Conservation (phyloP, 2,888 invertebrate genomes). For the Cyclophora punctaria region DNA sequence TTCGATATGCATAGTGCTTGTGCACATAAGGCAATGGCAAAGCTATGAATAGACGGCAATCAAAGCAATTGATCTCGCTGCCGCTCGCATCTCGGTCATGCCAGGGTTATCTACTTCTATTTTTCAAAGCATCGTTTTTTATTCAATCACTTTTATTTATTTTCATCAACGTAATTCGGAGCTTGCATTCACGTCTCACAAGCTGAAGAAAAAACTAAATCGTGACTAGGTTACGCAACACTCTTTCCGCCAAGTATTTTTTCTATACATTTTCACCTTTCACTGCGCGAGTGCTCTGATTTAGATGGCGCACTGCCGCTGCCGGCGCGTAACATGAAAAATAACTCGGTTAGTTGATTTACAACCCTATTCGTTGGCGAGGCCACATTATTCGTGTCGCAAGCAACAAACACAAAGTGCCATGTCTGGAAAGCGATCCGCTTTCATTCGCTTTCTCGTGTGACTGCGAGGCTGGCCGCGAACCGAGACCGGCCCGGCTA, state of each 20-base stretch:
- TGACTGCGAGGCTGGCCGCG: conserved; percentile 28
- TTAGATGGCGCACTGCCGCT: too few relatives aligned
- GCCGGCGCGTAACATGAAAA: conserved; percentile 4
- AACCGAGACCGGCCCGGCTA: conserved; percentile 12
- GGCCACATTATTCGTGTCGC: conserved; percentile 28
- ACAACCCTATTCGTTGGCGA: conserved; percentile 15
- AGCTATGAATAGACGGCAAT: conserved; percentile 22
- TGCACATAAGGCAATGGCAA: conserved; percentile 17
- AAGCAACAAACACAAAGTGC: conserved; percentile 21
- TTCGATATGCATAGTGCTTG: conserved; percentile 6
- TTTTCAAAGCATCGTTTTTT: too few relatives aligned
- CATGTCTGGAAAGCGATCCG: conserved; percentile 48
- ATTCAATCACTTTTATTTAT: too few relatives aligned
- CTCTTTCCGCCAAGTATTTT: too few relatives aligned
- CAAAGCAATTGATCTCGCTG: conserved; percentile 22
- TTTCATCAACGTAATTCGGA: too few relatives aligned
- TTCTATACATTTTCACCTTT: too few relatives aligned
- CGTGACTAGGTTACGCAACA: too few relatives aligned
- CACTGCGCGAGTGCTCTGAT: neutral
- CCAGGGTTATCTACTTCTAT: too few relatives aligned
- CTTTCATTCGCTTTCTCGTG: conserved; percentile 59
- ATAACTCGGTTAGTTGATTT: conserved; percentile 6
- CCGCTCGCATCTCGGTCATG: too few relatives aligned
- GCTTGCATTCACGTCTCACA: too few relatives aligned
- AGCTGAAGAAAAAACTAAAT: too few relatives aligned